phyloP scores from a whole-genome alignment of 2,888 invertebrate species.

The Synergus laeviventris region DNA sequence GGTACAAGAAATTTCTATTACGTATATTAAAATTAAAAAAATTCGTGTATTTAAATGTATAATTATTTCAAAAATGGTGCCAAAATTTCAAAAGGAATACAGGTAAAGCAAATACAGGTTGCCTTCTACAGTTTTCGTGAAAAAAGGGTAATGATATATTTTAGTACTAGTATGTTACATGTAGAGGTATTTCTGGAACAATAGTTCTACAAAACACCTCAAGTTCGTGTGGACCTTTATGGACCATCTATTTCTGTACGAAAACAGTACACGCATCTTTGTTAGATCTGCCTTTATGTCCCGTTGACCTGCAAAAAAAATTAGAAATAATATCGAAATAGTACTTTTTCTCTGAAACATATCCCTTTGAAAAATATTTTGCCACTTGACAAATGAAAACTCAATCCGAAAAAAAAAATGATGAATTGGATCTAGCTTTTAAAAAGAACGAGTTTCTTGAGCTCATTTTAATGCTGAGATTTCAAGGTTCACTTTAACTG shows the following conservation, averaged over 20 bases:
- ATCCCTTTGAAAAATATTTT: neutral
- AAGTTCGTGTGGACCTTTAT: neutral
- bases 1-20: constrained; percentile 10
- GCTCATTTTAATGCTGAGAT: too few species aligned
- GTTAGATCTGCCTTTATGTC: constrained; percentile 15
- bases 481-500: too few species aligned
- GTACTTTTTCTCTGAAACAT: neutral
- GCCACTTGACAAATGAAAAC: neutral
- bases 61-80: constrained; percentile 23
- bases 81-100: constrained; percentile 11
- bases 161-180: constrained; percentile 24
- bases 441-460: too few species aligned
- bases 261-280: constrained; percentile 11
- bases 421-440: too few species aligned
- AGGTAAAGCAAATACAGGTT: neutral
- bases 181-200: constrained; percentile 10
- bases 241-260: constrained; percentile 30
- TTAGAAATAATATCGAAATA: neutral
- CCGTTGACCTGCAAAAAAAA: constrained; percentile 11
- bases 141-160: constrained; percentile 32
- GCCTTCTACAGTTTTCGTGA: constrained; percentile 8
- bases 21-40: constrained; percentile 21
- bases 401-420: neutral
- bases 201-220: constrained; percentile 19
- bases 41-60: constrained; percentile 7